Evolutionary conservation across 2,113 vertebrate genomes (phyloP).

Genomic region (Cyanocitta stelleri): DNA sequence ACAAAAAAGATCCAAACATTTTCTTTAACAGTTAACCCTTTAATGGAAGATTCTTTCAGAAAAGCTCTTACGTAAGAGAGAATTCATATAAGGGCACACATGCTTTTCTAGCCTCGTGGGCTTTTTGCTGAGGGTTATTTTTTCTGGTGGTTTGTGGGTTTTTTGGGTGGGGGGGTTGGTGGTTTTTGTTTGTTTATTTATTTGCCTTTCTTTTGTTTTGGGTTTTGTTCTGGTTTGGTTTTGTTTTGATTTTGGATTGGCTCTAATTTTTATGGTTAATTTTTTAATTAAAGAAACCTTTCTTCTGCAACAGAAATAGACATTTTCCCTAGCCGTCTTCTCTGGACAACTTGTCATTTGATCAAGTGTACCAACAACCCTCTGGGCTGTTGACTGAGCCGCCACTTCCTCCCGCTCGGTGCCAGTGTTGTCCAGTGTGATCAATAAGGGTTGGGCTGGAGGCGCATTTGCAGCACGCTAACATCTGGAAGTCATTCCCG

Average conservation of each 20-base stretch:
- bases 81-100: background rate
- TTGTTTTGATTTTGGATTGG: background rate
- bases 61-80: background rate
- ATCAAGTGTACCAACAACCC: background rate
- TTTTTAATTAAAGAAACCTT: background rate
- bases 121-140: rapidly evolving
- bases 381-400: background rate
- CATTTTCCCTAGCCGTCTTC: background rate
- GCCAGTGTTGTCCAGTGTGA: slow-evolving; percentile 47
- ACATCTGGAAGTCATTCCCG: slow-evolving; percentile 88
- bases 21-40: background rate
- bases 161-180: no score
- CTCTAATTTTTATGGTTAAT: background rate
- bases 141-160: background rate
- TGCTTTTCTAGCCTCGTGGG: background rate
- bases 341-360: background rate
- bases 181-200: background rate
- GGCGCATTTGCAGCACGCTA: slow-evolving; percentile 26
- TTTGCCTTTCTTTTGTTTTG: background rate
- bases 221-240: background rate
- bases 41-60: background rate
- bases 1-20: background rate
- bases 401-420: background rate
- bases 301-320: background rate
- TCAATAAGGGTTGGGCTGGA: slow-evolving; percentile 22